These are phyloP conservation scores for Labeo catla DNA, from an alignment of 2,113 vertebrate genomes.

Conservation along the genomic window DNA sequence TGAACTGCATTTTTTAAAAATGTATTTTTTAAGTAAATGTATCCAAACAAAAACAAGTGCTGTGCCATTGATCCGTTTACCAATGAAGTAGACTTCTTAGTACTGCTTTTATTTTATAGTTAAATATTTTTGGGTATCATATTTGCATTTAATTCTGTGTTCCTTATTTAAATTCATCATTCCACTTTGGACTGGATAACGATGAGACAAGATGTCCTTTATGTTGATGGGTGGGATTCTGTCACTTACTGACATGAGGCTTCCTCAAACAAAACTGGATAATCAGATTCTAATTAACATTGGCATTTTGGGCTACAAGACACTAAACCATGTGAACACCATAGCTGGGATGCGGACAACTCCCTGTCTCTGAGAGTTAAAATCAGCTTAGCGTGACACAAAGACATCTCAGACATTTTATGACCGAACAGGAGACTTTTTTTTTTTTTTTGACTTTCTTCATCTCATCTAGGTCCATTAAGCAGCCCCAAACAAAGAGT, in stretches of 20 bases:
- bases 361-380: conserved; percentile 1
- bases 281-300: conserved; percentile 35
- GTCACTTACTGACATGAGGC: not conserved
- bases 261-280: conserved; percentile 21
- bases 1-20: not conserved
- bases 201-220: not conserved
- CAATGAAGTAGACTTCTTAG: not conserved
- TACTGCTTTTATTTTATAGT: not conserved
- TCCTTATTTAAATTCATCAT: not conserved
- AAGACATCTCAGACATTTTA: not conserved
- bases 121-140: not conserved
- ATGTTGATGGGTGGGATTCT: conserved; percentile 16
- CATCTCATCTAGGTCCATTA: not conserved
- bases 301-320: conserved; percentile 17
- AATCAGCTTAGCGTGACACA: conserved; percentile 24
- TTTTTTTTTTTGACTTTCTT: not conserved
- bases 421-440: not conserved
- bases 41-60: not conserved
- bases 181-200: not conserved
- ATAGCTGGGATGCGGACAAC: conserved; percentile 15
- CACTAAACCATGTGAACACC: conserved; percentile 12
- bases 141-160: not conserved
- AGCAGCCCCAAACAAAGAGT: not conserved
- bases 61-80: not conserved
- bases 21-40: not conserved